Evolutionary conservation across 2,797 vertebrate genomes (phyloP), one percentile per base, ranked within the genome.

Genomic region (Vultur gryphus): DNA sequence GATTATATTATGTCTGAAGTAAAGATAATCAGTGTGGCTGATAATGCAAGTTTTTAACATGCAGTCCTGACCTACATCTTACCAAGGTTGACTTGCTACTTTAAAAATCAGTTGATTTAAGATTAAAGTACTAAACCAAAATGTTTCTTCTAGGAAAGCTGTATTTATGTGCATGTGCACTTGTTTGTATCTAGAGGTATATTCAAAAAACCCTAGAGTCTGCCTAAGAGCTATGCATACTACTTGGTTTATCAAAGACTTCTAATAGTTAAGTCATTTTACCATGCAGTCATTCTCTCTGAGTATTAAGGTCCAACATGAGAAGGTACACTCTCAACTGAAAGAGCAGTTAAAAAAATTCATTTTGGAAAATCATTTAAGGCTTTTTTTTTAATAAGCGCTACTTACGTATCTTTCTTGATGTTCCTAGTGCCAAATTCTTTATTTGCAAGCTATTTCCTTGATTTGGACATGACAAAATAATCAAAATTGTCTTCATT

Each of bases 191-290:
- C 7, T 55, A 43, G 14, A 82, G 16, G 23, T 20, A 15, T 7
- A 33, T 37, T 41, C 4, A 65, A 46, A 70, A 87, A 46, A 20
- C 5, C 15, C 28, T 21, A 10, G 11, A 52, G 26, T 43, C 55
- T 43, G 31, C 4, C 3, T 10, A 23, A 73, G 8, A 73, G 31
- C 24, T 41, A 6, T 25, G 3, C 3, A 1, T 11, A 5, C 24
- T 46, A 49, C 13, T 14, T 61, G 24, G 3, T 43, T 73, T 64
- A 29, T 52, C 29, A 26, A 44, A 41, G 29, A 11, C 13, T 14
- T 28, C 14, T 44, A 64, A 11, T 11, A 49, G 29, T 35, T 24
- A 67, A 67, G 37, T 52, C 24, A 26, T 19, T 66, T 61, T 35
- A 61, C 41, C 6, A 4, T 29, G 24, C 24, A 25, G 4, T 51